These are phyloP conservation scores for Eleginops maclovinus DNA, from an alignment of 2,113 vertebrate species.

Conservation along the genomic window DNA sequence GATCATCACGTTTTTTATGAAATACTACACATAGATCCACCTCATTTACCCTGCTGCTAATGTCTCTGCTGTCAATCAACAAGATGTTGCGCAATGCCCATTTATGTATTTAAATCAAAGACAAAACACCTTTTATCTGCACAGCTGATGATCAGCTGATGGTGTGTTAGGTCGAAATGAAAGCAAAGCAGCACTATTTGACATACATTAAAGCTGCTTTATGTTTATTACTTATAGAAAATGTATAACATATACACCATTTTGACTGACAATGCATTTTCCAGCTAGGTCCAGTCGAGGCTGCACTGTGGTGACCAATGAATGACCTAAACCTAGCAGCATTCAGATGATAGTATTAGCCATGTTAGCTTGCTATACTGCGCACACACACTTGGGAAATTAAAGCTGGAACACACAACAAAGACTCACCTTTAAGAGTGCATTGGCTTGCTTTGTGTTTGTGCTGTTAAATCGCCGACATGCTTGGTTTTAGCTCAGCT, in stretches of 20 bases:
- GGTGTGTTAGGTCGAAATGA: background rate
- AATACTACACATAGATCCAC: background rate
- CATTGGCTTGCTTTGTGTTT: slow-evolving; percentile 39
- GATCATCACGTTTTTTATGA: background rate
- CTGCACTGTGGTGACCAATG: slow-evolving; percentile 9
- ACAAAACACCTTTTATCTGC: background rate
- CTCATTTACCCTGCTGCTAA: background rate
- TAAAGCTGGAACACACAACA: background rate
- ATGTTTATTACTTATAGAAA: background rate
- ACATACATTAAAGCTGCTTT: background rate
- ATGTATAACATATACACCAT: background rate
- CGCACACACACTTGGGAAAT: background rate
- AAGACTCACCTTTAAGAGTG: slow-evolving; percentile 65
- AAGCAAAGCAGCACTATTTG: background rate
- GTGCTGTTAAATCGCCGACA: slow-evolving; percentile 51
- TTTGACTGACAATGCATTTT: background rate
- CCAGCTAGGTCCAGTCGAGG: background rate
- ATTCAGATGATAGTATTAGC: slow-evolving; percentile 4
- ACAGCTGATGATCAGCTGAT: background rate
- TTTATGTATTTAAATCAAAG: background rate
- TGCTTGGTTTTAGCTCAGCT: slow-evolving; percentile 49
- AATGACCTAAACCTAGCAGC: slow-evolving; percentile 13
- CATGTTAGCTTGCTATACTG: slow-evolving; percentile 26
- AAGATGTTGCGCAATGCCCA: too few species aligned
- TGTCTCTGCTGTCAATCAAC: background rate